phyloP scores from a whole-genome alignment of 1,140 invertebrate species.

The Drosophila equinoxialis region DNA sequence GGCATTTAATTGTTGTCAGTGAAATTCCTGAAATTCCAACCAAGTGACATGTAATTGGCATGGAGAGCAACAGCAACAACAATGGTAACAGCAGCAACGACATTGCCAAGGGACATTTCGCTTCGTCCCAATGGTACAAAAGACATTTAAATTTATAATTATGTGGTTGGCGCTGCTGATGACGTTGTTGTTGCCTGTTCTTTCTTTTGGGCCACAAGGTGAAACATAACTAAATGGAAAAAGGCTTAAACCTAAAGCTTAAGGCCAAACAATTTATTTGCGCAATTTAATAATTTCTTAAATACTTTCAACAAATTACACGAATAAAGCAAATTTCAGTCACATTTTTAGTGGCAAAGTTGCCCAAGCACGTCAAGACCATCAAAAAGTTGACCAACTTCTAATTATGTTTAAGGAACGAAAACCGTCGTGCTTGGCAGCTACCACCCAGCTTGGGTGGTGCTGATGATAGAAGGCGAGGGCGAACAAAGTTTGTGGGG shows the following conservation, averaged over 20 bases:
- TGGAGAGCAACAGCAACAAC: conserved; percentile 4
- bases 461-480: neutral
- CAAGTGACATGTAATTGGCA: conserved; percentile 46
- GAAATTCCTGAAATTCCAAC: conserved; percentile 51
- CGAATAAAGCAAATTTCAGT: conserved; percentile 3
- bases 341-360: conserved; percentile 17
- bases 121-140: neutral
- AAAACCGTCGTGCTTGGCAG: neutral
- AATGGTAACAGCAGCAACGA: conserved; percentile 11
- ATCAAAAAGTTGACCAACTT: conserved; percentile 23
- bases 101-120: neutral
- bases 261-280: conserved; percentile 30
- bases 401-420: conserved; percentile 6
- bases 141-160: conserved; percentile 56
- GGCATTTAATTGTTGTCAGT: conserved; percentile 61
- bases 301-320: conserved; percentile 24
- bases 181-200: neutral
- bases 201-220: conserved; percentile 30
- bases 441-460: neutral
- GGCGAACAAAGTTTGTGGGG: neutral
- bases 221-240: conserved; percentile 25
- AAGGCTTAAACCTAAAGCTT: conserved; percentile 6
- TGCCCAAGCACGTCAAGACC: conserved; percentile 18
- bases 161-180: conserved; percentile 18
- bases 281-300: conserved; percentile 3